phyloP scores from a whole-genome alignment of 2,113 vertebrate species.

The Dipodomys merriami region DNA sequence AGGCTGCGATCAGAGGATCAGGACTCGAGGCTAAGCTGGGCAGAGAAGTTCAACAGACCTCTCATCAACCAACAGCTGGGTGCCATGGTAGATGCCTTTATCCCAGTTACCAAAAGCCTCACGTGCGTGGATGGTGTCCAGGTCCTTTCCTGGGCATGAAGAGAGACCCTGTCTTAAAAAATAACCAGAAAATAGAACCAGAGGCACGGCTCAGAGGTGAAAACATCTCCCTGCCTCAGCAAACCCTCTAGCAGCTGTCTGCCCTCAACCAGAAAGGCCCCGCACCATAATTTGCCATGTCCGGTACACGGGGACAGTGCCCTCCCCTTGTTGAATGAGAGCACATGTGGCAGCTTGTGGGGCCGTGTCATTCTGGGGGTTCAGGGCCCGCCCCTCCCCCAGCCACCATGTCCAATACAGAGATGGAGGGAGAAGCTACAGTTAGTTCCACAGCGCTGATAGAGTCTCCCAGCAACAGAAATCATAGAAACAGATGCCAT shows the following conservation, averaged over 20 bases:
- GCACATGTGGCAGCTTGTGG: not conserved
- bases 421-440: not conserved
- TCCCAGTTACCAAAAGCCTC: too few relatives aligned
- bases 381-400: fast-evolving
- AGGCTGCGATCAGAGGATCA: not conserved
- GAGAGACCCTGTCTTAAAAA: not conserved
- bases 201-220: too few relatives aligned
- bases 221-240: too few relatives aligned
- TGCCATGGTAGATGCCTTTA: too few relatives aligned
- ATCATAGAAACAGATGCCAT: fast-evolving
- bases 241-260: not conserved
- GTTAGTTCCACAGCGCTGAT: not conserved
- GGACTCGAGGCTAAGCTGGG: too few relatives aligned
- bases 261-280: not conserved
- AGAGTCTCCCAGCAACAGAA: not conserved
- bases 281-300: not conserved
- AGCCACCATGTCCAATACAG: not conserved
- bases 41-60: too few relatives aligned
- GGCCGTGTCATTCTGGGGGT: fast-evolving
- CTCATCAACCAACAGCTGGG: too few relatives aligned
- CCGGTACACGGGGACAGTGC: not conserved
- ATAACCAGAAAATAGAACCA: too few relatives aligned
- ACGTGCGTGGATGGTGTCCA: too few relatives aligned
- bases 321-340: not conserved
- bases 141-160: not conserved